Percentiles rank a stretch among this genome's conserved stretches.
Evolutionary conservation across 2,888 invertebrate genomes (phyloP).

Genomic region (Chalcosyrphus nemorum): DNA sequence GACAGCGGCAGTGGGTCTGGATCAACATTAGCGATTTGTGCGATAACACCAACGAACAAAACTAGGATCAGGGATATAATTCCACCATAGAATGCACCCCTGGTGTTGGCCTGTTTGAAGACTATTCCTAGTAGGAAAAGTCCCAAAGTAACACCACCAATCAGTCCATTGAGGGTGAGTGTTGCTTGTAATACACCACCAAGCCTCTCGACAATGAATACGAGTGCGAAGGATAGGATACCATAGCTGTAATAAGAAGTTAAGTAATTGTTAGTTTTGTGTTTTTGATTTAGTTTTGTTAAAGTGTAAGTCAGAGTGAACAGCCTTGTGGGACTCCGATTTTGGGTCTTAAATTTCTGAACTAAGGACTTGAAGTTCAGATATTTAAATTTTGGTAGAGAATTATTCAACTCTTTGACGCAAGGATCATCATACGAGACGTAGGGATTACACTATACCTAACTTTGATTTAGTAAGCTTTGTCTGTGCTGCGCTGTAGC

Average conservation of each 20-base stretch:
- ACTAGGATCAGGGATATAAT: constrained; percentile 79
- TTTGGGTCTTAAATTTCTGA: no score
- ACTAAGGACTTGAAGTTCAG: no score
- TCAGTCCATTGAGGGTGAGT: constrained; percentile 93
- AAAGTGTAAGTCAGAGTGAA: neutral
- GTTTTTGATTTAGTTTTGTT: no score
- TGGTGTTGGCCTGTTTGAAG: constrained; percentile 92
- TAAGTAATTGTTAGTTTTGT: neutral
- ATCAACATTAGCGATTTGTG: constrained; percentile 78
- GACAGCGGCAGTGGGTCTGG: constrained; percentile 76
- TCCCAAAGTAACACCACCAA: constrained; percentile 93
- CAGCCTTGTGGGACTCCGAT: neutral
- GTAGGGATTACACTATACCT: no score
- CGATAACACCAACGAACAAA: constrained; percentile 81
- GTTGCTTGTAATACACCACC: constrained; percentile 95
- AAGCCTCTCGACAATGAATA: constrained; percentile 92
- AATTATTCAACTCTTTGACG: no score
- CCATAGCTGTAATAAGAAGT: no score
- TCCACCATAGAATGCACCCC: constrained; percentile 82
- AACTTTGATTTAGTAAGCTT: no score
- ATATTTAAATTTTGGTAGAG: no score
- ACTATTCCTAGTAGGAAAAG: constrained; percentile 94
- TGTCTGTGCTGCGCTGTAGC: no score
- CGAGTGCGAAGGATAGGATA: constrained; percentile 88
- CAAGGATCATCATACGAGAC: no score